Conservation (phyloP, 2,113 vertebrate species). For the Hoplias malabaricus region DNA sequence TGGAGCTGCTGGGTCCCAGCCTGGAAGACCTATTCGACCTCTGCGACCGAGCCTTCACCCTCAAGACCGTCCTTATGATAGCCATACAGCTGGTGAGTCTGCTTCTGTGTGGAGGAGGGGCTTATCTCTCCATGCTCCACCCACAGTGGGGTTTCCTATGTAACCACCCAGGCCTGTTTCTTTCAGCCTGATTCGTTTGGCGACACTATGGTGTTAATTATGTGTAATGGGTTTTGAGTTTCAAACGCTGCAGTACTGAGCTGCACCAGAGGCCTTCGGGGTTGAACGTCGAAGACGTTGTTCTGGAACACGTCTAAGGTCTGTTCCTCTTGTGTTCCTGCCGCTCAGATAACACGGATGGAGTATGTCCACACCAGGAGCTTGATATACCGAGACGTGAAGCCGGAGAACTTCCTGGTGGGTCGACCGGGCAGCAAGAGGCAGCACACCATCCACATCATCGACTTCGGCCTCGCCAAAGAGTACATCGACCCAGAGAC, state of each 20-base stretch:
- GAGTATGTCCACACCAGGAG: constrained; percentile 97
- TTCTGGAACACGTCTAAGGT: not conserved
- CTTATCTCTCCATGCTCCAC: not conserved
- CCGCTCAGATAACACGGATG: constrained; percentile 90
- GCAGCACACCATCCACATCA: constrained; percentile 97
- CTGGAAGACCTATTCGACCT: constrained; percentile 97
- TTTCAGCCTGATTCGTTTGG: no score
- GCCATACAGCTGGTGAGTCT: constrained; percentile 93
- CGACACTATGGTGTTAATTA: no score
- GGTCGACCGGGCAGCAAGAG: constrained; percentile 92
- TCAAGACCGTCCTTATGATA: constrained; percentile 99
- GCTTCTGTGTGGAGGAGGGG: not conserved
- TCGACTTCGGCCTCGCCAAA: constrained; percentile 98
- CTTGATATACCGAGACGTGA: constrained; percentile 96
- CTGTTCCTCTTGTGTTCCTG: not conserved
- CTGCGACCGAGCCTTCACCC: constrained; percentile 94
- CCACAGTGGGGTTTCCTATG: no score
- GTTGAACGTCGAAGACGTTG: no score
- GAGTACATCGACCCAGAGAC: constrained; percentile 99
- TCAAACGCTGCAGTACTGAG: no score
- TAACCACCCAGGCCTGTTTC: no score
- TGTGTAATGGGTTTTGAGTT: no score
- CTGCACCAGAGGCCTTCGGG: no score
- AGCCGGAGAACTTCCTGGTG: constrained; percentile 97
- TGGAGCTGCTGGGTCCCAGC: constrained; percentile 95